These are phyloP conservation scores for Centruroides sculpturatus DNA, from an alignment of 1,140 invertebrate species.

Conservation along the genomic window DNA sequence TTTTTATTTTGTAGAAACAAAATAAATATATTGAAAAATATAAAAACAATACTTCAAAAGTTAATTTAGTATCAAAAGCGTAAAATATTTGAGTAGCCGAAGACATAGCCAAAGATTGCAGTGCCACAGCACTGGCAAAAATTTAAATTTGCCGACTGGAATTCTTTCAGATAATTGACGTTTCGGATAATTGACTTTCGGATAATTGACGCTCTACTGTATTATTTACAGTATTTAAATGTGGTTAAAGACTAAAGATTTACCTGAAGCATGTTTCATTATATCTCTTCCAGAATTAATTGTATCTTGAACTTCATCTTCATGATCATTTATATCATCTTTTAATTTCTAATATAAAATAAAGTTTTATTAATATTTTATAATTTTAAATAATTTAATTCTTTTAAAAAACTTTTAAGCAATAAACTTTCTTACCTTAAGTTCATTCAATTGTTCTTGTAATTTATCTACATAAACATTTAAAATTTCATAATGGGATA, in stretches of 20 bases:
- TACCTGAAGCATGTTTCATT: conserved; percentile 74
- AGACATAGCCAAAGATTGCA: too few species aligned
- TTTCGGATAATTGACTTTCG: too few species aligned
- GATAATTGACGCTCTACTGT: too few species aligned
- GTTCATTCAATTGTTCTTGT: conserved; percentile 75
- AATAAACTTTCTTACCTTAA: conserved; percentile 46
- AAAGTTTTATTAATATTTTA: too few species aligned
- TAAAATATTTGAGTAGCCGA: too few species aligned
- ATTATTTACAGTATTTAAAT: background rate
- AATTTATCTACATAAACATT: conserved; percentile 81
- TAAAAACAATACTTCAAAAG: too few species aligned
- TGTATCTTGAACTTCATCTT: conserved; percentile 1
- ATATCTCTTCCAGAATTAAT: conserved; percentile 58
- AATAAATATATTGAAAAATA: too few species aligned
- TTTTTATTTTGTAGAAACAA: too few species aligned
- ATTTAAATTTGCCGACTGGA: too few species aligned
- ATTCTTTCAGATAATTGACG: too few species aligned
- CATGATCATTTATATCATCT: background rate
- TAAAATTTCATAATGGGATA: conserved; percentile 61
- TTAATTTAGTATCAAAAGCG: too few species aligned
- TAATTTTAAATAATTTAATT: background rate
- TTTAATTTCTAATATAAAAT: conserved; percentile 5
- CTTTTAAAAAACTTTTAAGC: background rate
- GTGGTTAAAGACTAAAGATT: background rate
- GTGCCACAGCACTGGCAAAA: too few species aligned